Evolutionary conservation across 2,113 vertebrate species (phyloP).

Genomic region (Myodes glareolus): DNA sequence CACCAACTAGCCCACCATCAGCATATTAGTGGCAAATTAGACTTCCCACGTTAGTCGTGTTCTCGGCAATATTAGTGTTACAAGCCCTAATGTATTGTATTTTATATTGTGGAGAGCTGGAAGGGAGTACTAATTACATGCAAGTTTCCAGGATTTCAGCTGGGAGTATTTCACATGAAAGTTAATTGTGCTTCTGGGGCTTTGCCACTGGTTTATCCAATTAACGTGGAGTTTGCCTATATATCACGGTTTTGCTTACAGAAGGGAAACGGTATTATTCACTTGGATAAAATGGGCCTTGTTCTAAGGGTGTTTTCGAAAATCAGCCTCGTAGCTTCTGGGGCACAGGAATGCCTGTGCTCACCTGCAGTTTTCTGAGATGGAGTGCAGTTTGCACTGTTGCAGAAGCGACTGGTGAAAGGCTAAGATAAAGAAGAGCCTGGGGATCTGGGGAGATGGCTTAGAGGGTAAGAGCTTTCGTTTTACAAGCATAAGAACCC

Average conservation of each 20-base stretch:
- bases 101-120: slow-evolving; percentile 79
- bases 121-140: slow-evolving; percentile 85
- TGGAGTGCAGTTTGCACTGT: not conserved
- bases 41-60: slow-evolving; percentile 45
- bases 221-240: slow-evolving; percentile 83
- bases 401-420: slow-evolving; percentile 35
- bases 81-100: slow-evolving; percentile 78
- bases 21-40: slow-evolving; percentile 26
- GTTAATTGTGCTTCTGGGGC: slow-evolving; percentile 85
- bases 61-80: slow-evolving; percentile 61
- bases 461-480: not conserved
- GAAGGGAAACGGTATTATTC: slow-evolving; percentile 75
- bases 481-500: not conserved
- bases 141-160: slow-evolving; percentile 85
- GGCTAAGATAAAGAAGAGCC: not conserved
- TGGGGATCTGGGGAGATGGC: not conserved
- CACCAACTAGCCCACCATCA: not conserved
- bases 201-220: slow-evolving; percentile 85
- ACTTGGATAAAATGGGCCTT: slow-evolving; percentile 62
- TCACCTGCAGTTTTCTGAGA: slow-evolving; percentile 38
- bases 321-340: slow-evolving; percentile 13
- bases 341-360: not conserved
- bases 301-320: slow-evolving; percentile 49
- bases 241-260: slow-evolving; percentile 80
- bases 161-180: slow-evolving; percentile 84